Percentiles rank a stretch among this genome's conserved stretches.
These are phyloP conservation scores for Eubasilissa splendida DNA, from an alignment of 2,888 invertebrate species.

Conservation along the genomic window DNA sequence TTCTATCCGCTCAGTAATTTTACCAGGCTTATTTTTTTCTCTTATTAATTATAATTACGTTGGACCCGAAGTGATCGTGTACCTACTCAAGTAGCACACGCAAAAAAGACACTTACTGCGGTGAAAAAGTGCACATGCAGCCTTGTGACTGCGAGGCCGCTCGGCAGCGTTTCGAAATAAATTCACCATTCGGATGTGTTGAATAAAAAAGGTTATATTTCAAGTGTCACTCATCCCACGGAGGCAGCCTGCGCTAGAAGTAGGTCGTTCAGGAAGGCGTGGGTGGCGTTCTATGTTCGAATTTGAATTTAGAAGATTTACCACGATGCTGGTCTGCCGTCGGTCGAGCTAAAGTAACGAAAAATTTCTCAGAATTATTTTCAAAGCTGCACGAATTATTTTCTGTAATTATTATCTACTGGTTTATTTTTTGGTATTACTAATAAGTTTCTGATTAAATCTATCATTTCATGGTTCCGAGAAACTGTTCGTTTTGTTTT, in stretches of 20 bases:
- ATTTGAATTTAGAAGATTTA: conserved; percentile 24
- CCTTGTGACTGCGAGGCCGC: conserved; percentile 17
- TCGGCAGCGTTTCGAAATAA: conserved; percentile 19
- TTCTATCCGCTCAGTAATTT: too few relatives aligned
- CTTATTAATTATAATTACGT: too few relatives aligned
- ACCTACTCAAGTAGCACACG: too few relatives aligned
- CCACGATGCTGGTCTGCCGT: not conserved
- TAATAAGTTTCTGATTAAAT: conserved; percentile 9
- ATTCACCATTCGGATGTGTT: conserved; percentile 10
- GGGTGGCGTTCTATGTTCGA: conserved; percentile 7
- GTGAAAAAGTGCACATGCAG: conserved; percentile 31
- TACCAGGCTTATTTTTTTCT: too few relatives aligned
- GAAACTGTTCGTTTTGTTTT: conserved; percentile 9
- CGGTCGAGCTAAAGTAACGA: not conserved
- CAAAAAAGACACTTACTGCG: too few relatives aligned
- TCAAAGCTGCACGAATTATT: not conserved
- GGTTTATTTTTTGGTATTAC: conserved; percentile 6
- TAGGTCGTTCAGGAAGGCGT: conserved; percentile 24
- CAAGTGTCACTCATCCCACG: conserved; percentile 28
- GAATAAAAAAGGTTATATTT: conserved; percentile 11
- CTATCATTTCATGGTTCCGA: conserved; percentile 1
- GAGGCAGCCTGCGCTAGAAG: not conserved
- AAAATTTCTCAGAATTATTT: not conserved
- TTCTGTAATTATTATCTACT: not conserved
- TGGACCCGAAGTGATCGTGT: too few relatives aligned